Evolutionary conservation across 2,797 vertebrate species (phyloP).

Genomic region (Tiaroga cobitis): DNA sequence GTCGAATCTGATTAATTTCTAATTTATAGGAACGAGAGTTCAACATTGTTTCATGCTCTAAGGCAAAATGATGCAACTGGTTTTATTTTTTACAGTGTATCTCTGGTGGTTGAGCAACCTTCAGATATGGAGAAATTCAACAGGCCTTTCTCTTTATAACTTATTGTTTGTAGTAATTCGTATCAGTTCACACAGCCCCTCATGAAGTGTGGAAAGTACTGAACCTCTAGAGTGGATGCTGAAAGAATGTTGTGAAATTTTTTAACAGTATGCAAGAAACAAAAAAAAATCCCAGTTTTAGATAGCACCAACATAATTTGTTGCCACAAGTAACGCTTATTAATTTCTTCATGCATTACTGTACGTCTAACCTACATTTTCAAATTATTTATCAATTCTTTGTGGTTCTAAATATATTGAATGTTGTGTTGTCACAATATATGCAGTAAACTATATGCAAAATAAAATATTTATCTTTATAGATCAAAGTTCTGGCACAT

Average conservation of each 20-base stretch:
- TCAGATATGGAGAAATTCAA: slow-evolving; percentile 13
- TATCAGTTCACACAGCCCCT: neutral
- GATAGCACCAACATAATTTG: neutral
- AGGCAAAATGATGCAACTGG: slow-evolving; percentile 24
- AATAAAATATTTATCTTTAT: neutral
- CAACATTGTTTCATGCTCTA: neutral
- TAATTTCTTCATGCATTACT: neutral
- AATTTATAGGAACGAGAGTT: neutral
- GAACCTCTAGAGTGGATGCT: neutral
- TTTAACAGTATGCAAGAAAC: neutral
- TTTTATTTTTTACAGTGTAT: slow-evolving; percentile 2
- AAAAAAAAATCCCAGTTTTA: neutral
- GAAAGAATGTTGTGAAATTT: neutral
- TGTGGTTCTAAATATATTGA: neutral
- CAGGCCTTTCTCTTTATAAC: slow-evolving; percentile 32
- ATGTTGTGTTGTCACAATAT: neutral
- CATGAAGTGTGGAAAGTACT: neutral
- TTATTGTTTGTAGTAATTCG: neutral
- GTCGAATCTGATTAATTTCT: neutral
- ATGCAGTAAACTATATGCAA: too few relatives aligned
- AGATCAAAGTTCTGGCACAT: neutral
- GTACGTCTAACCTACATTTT: neutral
- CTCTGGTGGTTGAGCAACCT: slow-evolving; percentile 16
- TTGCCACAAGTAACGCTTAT: neutral
- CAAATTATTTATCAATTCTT: neutral